Percentiles rank a stretch among this genome's conserved stretches.
These are phyloP conservation scores for Strigops habroptila DNA, from an alignment of 2,113 vertebrate genomes.

Conservation along the genomic window DNA sequence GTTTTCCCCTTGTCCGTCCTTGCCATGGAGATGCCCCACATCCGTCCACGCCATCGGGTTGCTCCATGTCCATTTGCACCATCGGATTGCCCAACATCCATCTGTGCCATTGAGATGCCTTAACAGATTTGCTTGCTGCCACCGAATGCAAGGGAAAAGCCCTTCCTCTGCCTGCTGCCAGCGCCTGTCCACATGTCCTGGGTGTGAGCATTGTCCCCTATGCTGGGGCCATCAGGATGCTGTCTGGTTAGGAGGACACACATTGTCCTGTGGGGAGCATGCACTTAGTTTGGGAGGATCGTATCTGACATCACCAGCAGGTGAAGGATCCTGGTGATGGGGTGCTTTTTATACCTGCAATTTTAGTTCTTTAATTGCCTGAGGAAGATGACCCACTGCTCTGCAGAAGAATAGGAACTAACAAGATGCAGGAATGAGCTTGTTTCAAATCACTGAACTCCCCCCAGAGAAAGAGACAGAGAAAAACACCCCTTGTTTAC, in stretches of 20 bases:
- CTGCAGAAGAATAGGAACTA: background rate
- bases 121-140: background rate
- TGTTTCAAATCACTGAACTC: background rate
- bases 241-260: background rate
- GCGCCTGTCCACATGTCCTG: accelerated
- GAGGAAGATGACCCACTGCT: background rate
- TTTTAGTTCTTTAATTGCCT: background rate
- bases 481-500: slow-evolving; percentile 43
- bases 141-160: background rate
- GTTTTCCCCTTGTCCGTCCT: background rate
- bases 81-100: background rate
- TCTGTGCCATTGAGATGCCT: background rate
- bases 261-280: accelerated
- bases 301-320: background rate
- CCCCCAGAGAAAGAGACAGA: slow-evolving; percentile 3
- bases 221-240: background rate
- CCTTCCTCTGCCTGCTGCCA: background rate
- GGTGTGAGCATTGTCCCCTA: background rate
- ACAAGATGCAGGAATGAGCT: background rate
- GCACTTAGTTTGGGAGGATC: accelerated
- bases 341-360: background rate
- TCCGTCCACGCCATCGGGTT: background rate
- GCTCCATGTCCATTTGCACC: accelerated
- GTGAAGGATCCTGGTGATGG: background rate
- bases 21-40: accelerated